phyloP scores from a whole-genome alignment of 2,797 vertebrate genomes.

The Emys orbicularis region DNA sequence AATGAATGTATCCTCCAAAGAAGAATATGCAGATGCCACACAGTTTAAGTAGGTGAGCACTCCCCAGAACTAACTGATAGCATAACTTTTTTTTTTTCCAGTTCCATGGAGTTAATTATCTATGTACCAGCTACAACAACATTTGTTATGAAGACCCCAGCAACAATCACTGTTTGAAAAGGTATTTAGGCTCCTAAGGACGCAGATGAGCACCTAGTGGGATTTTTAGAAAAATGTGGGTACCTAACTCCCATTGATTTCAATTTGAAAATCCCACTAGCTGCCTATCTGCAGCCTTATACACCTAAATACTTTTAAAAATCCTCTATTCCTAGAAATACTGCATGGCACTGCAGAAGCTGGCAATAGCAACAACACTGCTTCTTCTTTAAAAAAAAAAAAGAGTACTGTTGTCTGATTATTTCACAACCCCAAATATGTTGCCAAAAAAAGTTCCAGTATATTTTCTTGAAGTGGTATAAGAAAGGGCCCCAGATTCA shows the following conservation, averaged over 20 bases:
- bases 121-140: neutral
- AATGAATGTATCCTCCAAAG: neutral
- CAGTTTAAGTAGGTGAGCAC: neutral
- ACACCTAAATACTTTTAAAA: neutral
- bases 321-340: neutral
- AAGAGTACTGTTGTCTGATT: neutral
- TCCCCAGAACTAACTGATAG: neutral
- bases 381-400: neutral
- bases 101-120: neutral
- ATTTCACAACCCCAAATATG: neutral
- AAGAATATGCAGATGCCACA: neutral
- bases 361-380: neutral
- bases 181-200: neutral
- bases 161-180: neutral
- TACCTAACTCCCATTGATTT: neutral
- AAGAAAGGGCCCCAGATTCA: slow-evolving; percentile 17
- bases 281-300: neutral
- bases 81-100: neutral
- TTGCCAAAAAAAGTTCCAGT: neutral
- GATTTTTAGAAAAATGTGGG: neutral
- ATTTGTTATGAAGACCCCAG: neutral
- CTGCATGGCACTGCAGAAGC: neutral
- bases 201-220: neutral
- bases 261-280: neutral
- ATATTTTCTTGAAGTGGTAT: neutral